phyloP scores from a whole-genome alignment of 2,888 invertebrate genomes.

The Argyresthia goedartella region DNA sequence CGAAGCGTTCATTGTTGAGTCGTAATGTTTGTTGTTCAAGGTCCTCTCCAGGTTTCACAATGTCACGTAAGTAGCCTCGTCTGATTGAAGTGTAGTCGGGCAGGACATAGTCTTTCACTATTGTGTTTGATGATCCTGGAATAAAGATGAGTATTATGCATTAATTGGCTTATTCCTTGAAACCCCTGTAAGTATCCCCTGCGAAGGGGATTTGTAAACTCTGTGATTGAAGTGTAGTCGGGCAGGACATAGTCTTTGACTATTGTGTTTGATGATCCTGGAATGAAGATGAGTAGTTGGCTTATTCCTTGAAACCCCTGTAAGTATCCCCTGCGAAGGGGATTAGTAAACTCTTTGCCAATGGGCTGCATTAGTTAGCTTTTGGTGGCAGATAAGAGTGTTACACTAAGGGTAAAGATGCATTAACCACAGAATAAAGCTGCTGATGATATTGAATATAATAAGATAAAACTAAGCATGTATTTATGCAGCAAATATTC shows the following conservation, averaged over 20 bases:
- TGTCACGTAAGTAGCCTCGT: slow-evolving; percentile 76
- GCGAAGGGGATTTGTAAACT: too few species aligned
- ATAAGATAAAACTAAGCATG: too few species aligned
- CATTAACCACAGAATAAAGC: too few species aligned
- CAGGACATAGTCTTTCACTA: slow-evolving; percentile 91
- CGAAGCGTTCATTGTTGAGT: slow-evolving; percentile 94
- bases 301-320: too few species aligned
- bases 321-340: too few species aligned
- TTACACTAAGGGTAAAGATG: background rate
- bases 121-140: slow-evolving; percentile 73
- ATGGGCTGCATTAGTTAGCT: too few species aligned
- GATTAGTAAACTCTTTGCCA: too few species aligned
- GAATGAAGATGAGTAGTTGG: slow-evolving; percentile 5
- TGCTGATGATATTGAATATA: too few species aligned
- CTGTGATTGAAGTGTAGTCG: slow-evolving; percentile 94
- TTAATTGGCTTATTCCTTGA: too few species aligned
- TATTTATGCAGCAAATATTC: too few species aligned
- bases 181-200: too few species aligned
- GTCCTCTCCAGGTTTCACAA: slow-evolving; percentile 49
- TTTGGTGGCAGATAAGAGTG: too few species aligned
- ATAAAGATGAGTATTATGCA: background rate
- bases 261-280: slow-evolving; percentile 76
- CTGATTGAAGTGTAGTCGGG: slow-evolving; percentile 95
- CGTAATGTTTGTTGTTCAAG: slow-evolving; percentile 82
- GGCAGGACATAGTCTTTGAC: slow-evolving; percentile 94